Evolutionary conservation across 2,888 invertebrate species (phyloP).

Genomic region (Catocala sponsa): DNA sequence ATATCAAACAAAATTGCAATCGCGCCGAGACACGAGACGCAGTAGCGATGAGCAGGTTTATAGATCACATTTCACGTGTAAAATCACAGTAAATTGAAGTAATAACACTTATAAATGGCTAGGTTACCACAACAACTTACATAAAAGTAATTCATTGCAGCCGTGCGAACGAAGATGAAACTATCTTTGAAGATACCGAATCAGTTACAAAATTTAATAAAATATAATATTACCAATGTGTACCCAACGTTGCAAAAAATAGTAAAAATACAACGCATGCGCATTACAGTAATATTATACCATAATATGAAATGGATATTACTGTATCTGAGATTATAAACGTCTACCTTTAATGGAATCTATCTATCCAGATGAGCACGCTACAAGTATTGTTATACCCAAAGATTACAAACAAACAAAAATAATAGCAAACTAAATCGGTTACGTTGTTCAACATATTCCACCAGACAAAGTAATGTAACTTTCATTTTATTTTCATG

Average conservation of each 20-base stretch:
- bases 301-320: constrained; percentile 37
- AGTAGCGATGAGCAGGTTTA: background rate
- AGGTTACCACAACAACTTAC: constrained; percentile 6
- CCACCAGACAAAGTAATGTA: constrained; percentile 22
- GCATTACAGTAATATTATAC: constrained; percentile 35
- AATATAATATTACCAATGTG: constrained; percentile 17
- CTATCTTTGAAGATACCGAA: constrained; percentile 29
- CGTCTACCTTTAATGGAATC: constrained; percentile 32
- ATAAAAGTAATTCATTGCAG: constrained; percentile 16
- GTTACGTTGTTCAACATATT: constrained; percentile 25
- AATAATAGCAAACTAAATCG: constrained; percentile 33
- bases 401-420: constrained; percentile 37
- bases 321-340: constrained; percentile 46
- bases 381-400: constrained; percentile 35
- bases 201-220: constrained; percentile 18
- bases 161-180: constrained; percentile 9
- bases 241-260: constrained; percentile 22
- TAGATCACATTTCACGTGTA: constrained; percentile 5
- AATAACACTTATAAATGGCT: constrained; percentile 22
- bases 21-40: background rate
- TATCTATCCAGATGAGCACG: constrained; percentile 31
- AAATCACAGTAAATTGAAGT: constrained; percentile 22
- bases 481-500: constrained; percentile 33
- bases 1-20: background rate
- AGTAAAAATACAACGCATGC: constrained; percentile 12